A percentile compares a stretch with the other conserved stretches of the same genome.
These are phyloP conservation scores for Zingel zingel DNA, from an alignment of 2,113 vertebrate species.

Conservation along the genomic window DNA sequence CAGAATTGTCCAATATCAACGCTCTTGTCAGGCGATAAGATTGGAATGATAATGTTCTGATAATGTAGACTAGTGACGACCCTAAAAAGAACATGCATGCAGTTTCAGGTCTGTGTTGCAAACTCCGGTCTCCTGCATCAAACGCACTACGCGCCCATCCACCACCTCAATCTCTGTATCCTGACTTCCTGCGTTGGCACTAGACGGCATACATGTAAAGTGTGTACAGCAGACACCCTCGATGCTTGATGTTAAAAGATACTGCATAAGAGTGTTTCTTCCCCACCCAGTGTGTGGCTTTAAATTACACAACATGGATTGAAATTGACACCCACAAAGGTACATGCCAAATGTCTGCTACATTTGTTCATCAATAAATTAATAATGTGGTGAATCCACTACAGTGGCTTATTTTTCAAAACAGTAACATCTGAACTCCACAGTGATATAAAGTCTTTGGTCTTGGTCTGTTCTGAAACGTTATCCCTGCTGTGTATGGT, in stretches of 20 bases:
- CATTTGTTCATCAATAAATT: neutral
- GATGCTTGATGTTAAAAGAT: constrained; percentile 21
- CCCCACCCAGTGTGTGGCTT: constrained; percentile 1
- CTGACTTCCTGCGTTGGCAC: neutral
- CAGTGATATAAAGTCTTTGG: neutral
- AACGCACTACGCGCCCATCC: neutral
- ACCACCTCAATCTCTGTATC: neutral
- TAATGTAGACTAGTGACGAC: neutral
- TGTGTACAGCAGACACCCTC: constrained; percentile 4
- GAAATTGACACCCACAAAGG: constrained; percentile 11
- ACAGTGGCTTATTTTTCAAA: neutral
- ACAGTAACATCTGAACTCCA: neutral
- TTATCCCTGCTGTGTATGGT: neutral
- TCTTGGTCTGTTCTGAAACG: neutral
- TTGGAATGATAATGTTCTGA: neutral
- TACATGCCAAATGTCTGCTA: constrained; percentile 13
- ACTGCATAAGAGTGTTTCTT: constrained; percentile 6
- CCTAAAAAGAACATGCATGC: neutral
- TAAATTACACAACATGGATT: constrained; percentile 26
- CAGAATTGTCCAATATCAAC: neutral
- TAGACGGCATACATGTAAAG: neutral
- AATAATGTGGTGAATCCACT: neutral
- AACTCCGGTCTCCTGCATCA: neutral
- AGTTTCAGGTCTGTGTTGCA: neutral
- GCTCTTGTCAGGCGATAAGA: neutral